Percentiles rank a stretch among this genome's conserved stretches.
phyloP scores from a whole-genome alignment of 2,113 vertebrate species.

The Camelus dromedarius region DNA sequence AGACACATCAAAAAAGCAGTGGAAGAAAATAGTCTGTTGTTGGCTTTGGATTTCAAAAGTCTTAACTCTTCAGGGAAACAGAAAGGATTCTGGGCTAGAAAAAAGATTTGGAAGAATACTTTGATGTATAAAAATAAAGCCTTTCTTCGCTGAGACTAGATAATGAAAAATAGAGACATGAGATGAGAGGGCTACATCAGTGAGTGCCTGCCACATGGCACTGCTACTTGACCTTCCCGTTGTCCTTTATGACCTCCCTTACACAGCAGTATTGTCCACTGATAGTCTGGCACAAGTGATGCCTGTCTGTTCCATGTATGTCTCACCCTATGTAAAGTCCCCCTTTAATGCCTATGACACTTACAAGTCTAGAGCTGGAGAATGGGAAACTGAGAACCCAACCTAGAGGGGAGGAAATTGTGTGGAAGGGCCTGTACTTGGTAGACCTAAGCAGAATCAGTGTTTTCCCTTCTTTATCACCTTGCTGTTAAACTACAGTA shows the following conservation, averaged over 20 bases:
- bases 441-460: background rate
- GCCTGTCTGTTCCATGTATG: background rate
- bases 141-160: background rate
- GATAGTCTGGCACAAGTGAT: background rate
- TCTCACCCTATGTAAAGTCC: background rate
- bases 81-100: background rate
- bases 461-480: background rate
- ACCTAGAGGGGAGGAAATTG: background rate
- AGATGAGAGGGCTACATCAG: background rate
- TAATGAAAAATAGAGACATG: background rate
- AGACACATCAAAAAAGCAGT: background rate
- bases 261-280: background rate
- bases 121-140: background rate
- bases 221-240: background rate
- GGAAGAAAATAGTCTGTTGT: background rate
- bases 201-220: background rate
- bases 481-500: background rate
- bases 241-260: background rate
- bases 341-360: no score
- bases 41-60: slow-evolving; percentile 43
- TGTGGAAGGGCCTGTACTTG: background rate
- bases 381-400: background rate
- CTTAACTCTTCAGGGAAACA: background rate
- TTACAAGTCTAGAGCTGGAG: background rate
- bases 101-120: background rate